Evolutionary conservation across 1,140 invertebrate genomes (phyloP), one percentile per base, ranked within the genome.

Genomic region (Saxidomus purpurata): DNA sequence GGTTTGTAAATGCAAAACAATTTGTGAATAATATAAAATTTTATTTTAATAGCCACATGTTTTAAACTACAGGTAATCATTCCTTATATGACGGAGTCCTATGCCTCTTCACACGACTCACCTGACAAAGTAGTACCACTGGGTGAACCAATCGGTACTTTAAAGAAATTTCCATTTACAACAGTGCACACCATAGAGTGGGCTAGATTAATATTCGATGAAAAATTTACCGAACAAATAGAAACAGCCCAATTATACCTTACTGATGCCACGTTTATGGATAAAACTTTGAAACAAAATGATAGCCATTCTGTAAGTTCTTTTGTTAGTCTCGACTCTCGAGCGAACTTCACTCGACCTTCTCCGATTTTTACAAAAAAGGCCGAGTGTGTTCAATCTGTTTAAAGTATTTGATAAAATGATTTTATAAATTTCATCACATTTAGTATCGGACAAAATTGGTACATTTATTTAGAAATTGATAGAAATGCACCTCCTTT

Each of bases 81-180:
- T 76, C 99, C 99, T 40, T 94, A 96, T 87, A 95, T 99, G 61
- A 99, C 99, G 1, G 99, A 99, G 96, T 99, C 98, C 0, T 99
- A 99, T 96, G 98, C 98, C 93, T 99, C 99, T 0, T 99, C 98
- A 1, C 98, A 99, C 96, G 99, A 99, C 96, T 99, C 99, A 0
- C 99, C 99, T 13, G 99, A 99, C 95, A 99, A 99, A 96, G 98
- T 98, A 93, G 99, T 99, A 95, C 99, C 99, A 0, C 99, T 99
- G 96, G 98, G 98, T 93, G 99, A 99, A 95, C 99, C 99, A 0
- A 99, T 99, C 91, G 99, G 99, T 95, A 99, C 99, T 0, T 96
- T 99, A 79, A 99, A 99, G 95, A 99, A 99, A 96, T 99, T 99
- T 96, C 99, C 99, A 0, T 99, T 99, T 96, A 98, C 99, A 19